A percentile compares a stretch with the other conserved stretches of the same genome.
Evolutionary conservation across 37 sponge, comb jelly and placozoan species (phyloP).

Genomic region (Spongilla lacustris): DNA sequence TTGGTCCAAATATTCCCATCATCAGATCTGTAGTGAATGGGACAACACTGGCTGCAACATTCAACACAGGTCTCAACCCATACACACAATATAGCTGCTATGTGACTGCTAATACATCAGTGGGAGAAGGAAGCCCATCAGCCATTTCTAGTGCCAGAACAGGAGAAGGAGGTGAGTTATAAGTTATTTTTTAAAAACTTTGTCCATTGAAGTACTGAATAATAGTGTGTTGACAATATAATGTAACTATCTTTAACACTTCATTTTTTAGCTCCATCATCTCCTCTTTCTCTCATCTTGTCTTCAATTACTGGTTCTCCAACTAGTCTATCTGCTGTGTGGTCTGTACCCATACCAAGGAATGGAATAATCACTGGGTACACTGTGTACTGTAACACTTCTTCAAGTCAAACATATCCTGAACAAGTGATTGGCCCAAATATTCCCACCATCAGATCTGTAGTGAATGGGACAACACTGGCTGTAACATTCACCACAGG

Average conservation of each 20-base stretch:
- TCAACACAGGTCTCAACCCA: not conserved
- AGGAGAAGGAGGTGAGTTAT: not conserved
- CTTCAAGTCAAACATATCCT: not conserved
- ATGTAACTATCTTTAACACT: too few species aligned
- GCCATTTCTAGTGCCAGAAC: not conserved
- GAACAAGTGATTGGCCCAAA: too few species aligned
- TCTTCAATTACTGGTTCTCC: not conserved
- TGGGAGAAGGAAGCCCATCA: not conserved
- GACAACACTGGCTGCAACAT: not conserved
- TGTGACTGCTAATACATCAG: not conserved
- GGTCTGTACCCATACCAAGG: slow-evolving; percentile 9
- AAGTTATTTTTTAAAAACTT: too few species aligned
- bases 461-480: too few species aligned
- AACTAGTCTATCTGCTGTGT: not conserved
- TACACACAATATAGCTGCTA: not conserved
- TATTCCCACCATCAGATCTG: too few species aligned
- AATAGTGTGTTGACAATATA: too few species aligned
- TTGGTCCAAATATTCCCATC: not conserved
- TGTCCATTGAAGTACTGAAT: not conserved
- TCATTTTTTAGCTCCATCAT: slow-evolving; percentile 32
- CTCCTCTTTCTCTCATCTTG: slow-evolving; percentile 8
- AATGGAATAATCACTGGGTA: slow-evolving; percentile 38
- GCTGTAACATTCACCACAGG: not conserved
- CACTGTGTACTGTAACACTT: slow-evolving; percentile 17
- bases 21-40: not conserved